Percentiles rank a stretch among this genome's conserved stretches.
These are phyloP conservation scores for Sternotherus odoratus DNA, from an alignment of 2,797 vertebrate species.

Conservation along the genomic window DNA sequence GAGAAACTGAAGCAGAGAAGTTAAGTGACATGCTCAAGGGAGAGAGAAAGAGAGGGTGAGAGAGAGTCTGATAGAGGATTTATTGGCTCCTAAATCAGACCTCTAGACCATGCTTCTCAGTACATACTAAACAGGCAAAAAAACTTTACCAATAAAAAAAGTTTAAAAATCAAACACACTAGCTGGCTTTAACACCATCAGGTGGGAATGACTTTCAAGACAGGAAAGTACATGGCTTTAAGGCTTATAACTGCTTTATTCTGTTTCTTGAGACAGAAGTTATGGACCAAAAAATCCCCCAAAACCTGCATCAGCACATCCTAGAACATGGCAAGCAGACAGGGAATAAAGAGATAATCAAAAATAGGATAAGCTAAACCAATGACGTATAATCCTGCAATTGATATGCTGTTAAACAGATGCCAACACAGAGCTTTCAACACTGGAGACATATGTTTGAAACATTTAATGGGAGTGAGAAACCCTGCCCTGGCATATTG, in stretches of 20 bases:
- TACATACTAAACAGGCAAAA: neutral
- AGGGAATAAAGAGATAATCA: slow-evolving; percentile 44
- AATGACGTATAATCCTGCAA: neutral
- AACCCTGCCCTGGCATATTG: neutral
- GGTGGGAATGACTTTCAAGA: slow-evolving; percentile 21
- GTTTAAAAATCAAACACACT: slow-evolving; percentile 4
- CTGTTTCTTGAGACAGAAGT: slow-evolving; percentile 7
- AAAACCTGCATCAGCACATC: slow-evolving; percentile 35
- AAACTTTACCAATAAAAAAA: neutral
- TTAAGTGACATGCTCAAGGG: neutral
- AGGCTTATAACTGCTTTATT: no score
- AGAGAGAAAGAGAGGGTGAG: neutral
- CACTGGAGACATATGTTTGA: slow-evolving; percentile 22
- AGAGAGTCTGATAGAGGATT: neutral
- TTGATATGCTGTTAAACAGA: slow-evolving; percentile 26
- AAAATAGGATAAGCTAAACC: slow-evolving; percentile 13
- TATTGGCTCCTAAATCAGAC: neutral
- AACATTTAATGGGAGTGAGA: slow-evolving; percentile 20
- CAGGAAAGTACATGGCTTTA: neutral
- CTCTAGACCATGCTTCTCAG: neutral
- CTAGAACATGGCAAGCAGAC: neutral
- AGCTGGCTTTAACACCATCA: slow-evolving; percentile 22
- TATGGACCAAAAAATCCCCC: neutral
- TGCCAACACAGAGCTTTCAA: slow-evolving; percentile 41
- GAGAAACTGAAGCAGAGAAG: neutral